Base-by-base conservation (phyloP, 1,140 invertebrate genomes). In the Musca vetustissima region DNA sequence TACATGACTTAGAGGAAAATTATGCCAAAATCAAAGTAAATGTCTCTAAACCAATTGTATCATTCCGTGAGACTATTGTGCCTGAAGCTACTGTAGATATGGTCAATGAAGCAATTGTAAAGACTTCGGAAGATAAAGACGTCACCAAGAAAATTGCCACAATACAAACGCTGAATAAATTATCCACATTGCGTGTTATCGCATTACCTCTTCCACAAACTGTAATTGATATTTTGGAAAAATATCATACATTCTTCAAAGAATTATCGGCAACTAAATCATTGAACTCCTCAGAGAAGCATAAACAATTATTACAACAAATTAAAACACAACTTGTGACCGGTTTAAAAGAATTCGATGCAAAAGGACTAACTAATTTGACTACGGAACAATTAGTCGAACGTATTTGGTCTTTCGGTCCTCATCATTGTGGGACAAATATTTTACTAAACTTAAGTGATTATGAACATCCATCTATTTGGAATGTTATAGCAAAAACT, bases 1-100 rank as follows among this genome's bases (percentile, higher is more conserved):
- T 97, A 1, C 90, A 93, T 74, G 95, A 97, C 85, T 85, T 99
- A 11, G 88, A 88, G 74, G 84, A 85, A 55, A 88, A 90, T 73
- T 97, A 94, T 85, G 94, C 94, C 0, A 94, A 95, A 80, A 88
- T 98, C 67, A 90, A 95, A 48, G 85, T 99, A 11, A 91, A 91
- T 72, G 94, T 94, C 0, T 99, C 97, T 1, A 89, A 93, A 75
- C 97, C 97, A 0, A 98, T 99, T 73, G 96, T 99, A 3, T 93
- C 97, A 14, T 97, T 98, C 74, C 86, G 94, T 73, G 98, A 99
- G 83, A 99, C 97, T 0, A 88, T 98, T 69, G 88, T 98, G 0
- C 86, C 87, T 36, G 90, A 90, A 15, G 93, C 94, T 0, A 93
- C 89, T 76, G 80, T 93, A 1, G 94, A 97, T 76, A 93, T 94